Base-by-base conservation (phyloP, 2,888 invertebrate genomes). In the Dryococelus australis region DNA sequence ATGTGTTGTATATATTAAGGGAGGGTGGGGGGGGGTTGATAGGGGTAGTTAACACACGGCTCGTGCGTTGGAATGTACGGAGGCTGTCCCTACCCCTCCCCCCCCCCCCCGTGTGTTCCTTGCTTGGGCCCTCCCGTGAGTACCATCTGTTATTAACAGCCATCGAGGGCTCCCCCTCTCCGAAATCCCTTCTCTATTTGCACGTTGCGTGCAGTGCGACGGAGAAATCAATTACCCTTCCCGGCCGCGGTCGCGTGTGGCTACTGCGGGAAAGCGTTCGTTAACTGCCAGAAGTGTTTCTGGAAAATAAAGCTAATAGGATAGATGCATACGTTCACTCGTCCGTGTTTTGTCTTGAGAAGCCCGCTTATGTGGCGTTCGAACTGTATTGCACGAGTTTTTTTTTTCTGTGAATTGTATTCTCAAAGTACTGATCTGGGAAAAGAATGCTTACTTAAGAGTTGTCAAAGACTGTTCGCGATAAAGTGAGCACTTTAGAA, bases 111-210 rank as follows among this genome's bases (percentile, higher is more conserved):
- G 65, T 16, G 20, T 20, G 20, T 5, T 24, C 65, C 65, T 12
- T 65, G 10, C 24, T n/a, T n/a, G n/a, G n/a, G n/a, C n/a, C n/a
- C n/a, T n/a, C n/a, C n/a, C n/a, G n/a, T n/a, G n/a, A n/a, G n/a
- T n/a, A n/a, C 65, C 65, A 20, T 65, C 65, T 65, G 65, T 65
- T 65, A 65, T 65, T 65, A 65, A 65, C 65, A 65, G 65, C 65
- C 65, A 20, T 65, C 24, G 65, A 65, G 65, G n/a, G 65, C 65
- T n/a, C 65, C n/a, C n/a, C 20, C 65, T 24, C 65, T 24, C 65
- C 10, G n/a, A 1, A 65, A 20, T 20, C 65, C 65, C 65, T 65
- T 65, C 65, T 65, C 65, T 24, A 65, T 65, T 65, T 65, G 65
- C 65, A 65, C 65, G 16, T n/a, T 65, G 65, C 65, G 6, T 6